These are phyloP conservation scores for Dendroctonus valens DNA, from an alignment of 1,140 invertebrate genomes.

Conservation along the genomic window DNA sequence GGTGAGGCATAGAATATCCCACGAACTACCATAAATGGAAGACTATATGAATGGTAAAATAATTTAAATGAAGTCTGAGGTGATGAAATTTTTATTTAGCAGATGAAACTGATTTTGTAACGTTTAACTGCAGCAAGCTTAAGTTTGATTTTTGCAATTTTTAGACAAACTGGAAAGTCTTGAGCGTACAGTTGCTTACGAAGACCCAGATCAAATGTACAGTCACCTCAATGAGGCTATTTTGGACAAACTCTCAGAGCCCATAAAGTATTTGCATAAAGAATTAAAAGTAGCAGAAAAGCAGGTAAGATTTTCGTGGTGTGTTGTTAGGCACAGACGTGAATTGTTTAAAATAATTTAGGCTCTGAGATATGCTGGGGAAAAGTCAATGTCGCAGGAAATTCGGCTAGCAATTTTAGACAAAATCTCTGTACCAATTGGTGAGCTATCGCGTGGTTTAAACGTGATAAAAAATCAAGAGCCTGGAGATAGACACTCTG, in stretches of 20 bases:
- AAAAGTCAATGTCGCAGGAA: constrained; percentile 54
- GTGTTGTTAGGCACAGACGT: neutral
- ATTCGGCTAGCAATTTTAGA: constrained; percentile 55
- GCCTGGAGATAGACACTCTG: constrained; percentile 33
- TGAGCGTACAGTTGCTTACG: constrained; percentile 50
- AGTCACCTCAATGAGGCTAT: constrained; percentile 40
- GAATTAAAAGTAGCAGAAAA: constrained; percentile 52
- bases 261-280: constrained; percentile 42
- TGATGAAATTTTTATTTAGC: too few species aligned
- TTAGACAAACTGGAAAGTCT: constrained; percentile 50
- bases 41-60: too few species aligned
- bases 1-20: too few species aligned
- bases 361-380: constrained; percentile 48
- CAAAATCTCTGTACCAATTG: constrained; percentile 53
- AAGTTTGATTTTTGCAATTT: neutral
- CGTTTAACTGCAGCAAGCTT: neutral
- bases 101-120: neutral
- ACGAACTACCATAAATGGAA: too few species aligned
- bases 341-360: neutral
- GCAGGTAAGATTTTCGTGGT: constrained; percentile 25
- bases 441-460: constrained; percentile 53
- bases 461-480: constrained; percentile 48
- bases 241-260: constrained; percentile 52
- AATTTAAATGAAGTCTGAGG: too few species aligned
- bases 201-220: constrained; percentile 46